phyloP scores from a whole-genome alignment of 2,888 invertebrate genomes.

The Cephus runcator region DNA sequence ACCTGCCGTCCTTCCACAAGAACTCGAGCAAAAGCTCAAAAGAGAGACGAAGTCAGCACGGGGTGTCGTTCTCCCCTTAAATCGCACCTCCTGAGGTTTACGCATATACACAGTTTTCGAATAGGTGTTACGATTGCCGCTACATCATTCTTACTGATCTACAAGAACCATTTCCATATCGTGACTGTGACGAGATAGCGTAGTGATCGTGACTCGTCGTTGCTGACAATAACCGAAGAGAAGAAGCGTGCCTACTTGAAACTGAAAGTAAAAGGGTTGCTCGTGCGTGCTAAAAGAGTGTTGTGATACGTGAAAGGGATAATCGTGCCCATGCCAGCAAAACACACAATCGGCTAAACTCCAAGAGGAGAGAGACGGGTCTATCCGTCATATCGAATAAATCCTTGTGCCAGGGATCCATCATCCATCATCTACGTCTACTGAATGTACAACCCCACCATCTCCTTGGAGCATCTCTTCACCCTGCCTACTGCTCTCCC shows the following conservation, averaged over 20 bases:
- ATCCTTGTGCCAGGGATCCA: not conserved
- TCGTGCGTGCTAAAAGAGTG: not conserved
- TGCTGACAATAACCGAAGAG: not conserved
- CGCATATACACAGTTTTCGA: not conserved
- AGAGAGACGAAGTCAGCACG: not conserved
- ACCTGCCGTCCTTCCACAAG: not conserved
- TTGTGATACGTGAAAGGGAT: not conserved
- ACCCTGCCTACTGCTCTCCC: not conserved
- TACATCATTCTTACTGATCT: not conserved
- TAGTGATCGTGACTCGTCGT: not conserved
- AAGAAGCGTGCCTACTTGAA: not conserved
- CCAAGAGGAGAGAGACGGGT: too few species aligned
- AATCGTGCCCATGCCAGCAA: not conserved
- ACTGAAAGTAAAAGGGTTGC: not conserved
- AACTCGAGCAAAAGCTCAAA: not conserved
- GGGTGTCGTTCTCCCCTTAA: slow-evolving; percentile 27
- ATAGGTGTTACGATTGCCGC: not conserved
- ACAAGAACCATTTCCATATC: not conserved
- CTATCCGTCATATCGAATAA: not conserved
- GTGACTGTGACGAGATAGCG: not conserved
- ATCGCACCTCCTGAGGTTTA: slow-evolving; percentile 63
- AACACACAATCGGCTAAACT: not conserved
- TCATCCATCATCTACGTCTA: not conserved
- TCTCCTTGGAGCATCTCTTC: not conserved
- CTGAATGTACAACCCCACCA: not conserved